Conservation (phyloP, 2,797 vertebrate species). For the Arvicola amphibius region DNA sequence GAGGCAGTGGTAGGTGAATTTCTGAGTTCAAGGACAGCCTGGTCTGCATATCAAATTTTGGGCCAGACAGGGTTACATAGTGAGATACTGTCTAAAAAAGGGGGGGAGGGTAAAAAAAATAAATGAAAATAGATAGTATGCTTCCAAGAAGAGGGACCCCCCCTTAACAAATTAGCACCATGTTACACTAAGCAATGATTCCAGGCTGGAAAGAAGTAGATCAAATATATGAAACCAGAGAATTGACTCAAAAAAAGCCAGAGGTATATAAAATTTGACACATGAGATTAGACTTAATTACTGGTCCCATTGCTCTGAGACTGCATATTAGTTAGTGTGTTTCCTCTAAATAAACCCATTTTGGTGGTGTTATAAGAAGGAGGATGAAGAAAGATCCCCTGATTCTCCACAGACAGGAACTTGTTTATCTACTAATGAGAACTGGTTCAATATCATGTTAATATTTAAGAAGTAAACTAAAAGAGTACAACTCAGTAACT, state of each 20-base stretch:
- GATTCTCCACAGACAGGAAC: slow-evolving; percentile 20
- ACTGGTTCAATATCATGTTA: slow-evolving; percentile 40
- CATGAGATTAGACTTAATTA: slow-evolving; percentile 57
- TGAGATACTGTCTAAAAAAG: neutral
- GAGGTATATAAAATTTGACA: slow-evolving; percentile 5
- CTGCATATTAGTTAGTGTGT: slow-evolving; percentile 21
- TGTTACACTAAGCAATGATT: slow-evolving; percentile 31
- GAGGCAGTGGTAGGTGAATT: neutral
- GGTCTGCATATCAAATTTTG: neutral
- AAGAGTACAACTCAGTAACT: slow-evolving; percentile 47
- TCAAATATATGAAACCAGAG: slow-evolving; percentile 45
- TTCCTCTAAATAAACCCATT: slow-evolving; percentile 50
- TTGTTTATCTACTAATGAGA: slow-evolving; percentile 58
- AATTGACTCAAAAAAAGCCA: slow-evolving; percentile 31
- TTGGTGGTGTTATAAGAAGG: neutral
- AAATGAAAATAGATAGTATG: slow-evolving; percentile 25
- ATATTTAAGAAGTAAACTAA: slow-evolving; percentile 58
- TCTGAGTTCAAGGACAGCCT: neutral
- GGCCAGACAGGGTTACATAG: neutral
- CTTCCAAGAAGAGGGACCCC: neutral
- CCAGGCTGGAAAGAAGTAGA: neutral
- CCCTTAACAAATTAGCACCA: slow-evolving; percentile 41
- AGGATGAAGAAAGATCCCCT: slow-evolving; percentile 6
- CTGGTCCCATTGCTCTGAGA: slow-evolving; percentile 17
- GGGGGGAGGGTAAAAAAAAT: neutral